Evolutionary conservation across 1,140 invertebrate genomes (phyloP), one percentile per base, ranked within the genome.

Genomic region (Drosophila ananassae): DNA sequence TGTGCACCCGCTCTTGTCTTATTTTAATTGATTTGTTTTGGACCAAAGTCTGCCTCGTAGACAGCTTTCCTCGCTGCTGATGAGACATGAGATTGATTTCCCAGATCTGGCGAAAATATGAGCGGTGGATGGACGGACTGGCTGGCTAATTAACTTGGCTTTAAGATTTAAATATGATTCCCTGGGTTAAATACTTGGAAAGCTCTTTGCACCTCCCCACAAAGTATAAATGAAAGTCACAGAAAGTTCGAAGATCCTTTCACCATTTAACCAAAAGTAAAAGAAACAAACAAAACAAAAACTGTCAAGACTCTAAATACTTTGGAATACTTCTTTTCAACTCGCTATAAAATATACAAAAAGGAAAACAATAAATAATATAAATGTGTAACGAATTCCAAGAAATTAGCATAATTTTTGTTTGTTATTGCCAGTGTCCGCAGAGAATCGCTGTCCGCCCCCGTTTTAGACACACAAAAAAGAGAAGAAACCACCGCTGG

Each of bases 21-120:
- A 73, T 83, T 89, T 87, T 83, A 87, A 87, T 87, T 87, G 82
- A 87, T 87, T 87, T 89, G 83, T 87, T 87, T 81, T 87, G 73
- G 68, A 71, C 68, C 73, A 84, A 80, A 60, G 54, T 58, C 53
- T 22, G 37, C 39, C 48, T 25, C 50, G 64, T 32, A 77, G 80
- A 82, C 74, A 77, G 73, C 81, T 76, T 79, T 22, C 44, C 55
- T 61, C 75, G 51, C 79, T 76, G 66, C 34, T 73, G 68, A 60
- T 72, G 69, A 44, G 66, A 67, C 63, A 32, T 39, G 59, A 62
- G 61, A 71, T 69, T 69, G 52, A 30, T 50, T 69, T 56, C 39
- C 32, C 34, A 17, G 12, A 21, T 39, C 7, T 47, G 30, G 2
- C 13, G 24, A 25, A 69, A 41, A 57, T 69, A 69, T 69, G 66